Percentiles rank a stretch among this genome's conserved stretches.
Conservation (phyloP, 2,797 vertebrate species). For the Propithecus deckenii region DNA sequence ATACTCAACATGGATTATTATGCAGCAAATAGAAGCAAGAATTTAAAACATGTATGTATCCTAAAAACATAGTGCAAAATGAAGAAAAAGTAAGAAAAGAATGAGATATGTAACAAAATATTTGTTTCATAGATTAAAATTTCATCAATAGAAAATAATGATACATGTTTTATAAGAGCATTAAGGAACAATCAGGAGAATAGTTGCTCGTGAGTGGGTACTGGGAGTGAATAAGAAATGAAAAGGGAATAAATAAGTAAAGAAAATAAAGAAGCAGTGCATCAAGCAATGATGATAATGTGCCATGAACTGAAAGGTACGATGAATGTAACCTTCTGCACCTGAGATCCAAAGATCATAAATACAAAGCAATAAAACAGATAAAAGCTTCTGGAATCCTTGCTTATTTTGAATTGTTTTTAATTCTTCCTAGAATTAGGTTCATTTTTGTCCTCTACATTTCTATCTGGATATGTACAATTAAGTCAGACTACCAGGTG, state of each 20-base stretch:
- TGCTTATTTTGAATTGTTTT: conserved; percentile 21
- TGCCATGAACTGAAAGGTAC: neutral
- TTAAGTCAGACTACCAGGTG: conserved; percentile 2
- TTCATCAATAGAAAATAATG: neutral
- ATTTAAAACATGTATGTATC: neutral
- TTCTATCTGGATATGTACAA: neutral
- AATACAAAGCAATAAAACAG: neutral
- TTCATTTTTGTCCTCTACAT: neutral
- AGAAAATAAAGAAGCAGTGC: neutral
- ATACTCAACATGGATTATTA: neutral
- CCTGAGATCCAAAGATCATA: neutral
- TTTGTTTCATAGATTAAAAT: conserved; percentile 20
- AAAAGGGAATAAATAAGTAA: conserved; percentile 1
- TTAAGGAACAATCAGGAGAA: neutral
- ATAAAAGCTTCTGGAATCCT: neutral
- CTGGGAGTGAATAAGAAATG: neutral
- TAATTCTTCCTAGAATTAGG: neutral
- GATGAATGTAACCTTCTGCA: neutral
- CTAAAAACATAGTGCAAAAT: neutral
- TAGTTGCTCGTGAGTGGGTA: neutral
- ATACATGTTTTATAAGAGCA: neutral
- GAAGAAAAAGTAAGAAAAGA: neutral
- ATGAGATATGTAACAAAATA: neutral
- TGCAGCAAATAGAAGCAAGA: neutral
- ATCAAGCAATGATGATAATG: neutral